Evolutionary conservation across 2,113 vertebrate species (phyloP).

Genomic region (Mormoops blainvillei): DNA sequence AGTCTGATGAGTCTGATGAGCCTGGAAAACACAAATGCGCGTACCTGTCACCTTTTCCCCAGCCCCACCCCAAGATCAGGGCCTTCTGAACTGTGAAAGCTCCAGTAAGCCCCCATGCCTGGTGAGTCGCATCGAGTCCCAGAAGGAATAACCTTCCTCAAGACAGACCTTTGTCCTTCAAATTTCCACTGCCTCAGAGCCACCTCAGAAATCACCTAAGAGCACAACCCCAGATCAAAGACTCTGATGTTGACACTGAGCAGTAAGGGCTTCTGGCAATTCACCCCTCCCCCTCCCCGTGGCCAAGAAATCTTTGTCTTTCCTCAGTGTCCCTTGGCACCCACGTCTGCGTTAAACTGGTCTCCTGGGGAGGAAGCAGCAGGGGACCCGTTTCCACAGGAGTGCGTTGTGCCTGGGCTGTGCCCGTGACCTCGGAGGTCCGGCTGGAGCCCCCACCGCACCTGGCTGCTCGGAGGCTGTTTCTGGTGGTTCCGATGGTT

Average conservation of each 20-base stretch:
- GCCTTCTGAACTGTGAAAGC: accelerated
- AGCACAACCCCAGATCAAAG: not conserved
- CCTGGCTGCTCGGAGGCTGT: not conserved
- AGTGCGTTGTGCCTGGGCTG: not conserved
- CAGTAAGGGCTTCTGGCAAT: accelerated
- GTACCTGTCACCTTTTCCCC: not conserved
- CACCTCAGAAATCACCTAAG: not conserved
- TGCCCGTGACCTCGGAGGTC: no score
- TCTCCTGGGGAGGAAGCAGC: not conserved
- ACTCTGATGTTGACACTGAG: not conserved
- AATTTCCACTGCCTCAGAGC: not conserved
- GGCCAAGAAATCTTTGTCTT: no score
- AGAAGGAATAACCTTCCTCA: not conserved
- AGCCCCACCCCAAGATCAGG: not conserved
- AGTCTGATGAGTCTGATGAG: slow-evolving; percentile 45
- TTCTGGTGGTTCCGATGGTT: not conserved
- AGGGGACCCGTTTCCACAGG: not conserved
- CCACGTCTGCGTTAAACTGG: not conserved
- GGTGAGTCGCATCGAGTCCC: not conserved
- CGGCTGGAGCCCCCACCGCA: not conserved
- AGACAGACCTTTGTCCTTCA: not conserved
- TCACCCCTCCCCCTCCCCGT: accelerated
- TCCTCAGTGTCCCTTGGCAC: accelerated
- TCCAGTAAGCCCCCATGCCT: not conserved
- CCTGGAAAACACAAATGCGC: slow-evolving; percentile 44